A percentile compares a stretch with the other conserved stretches of the same genome.
Evolutionary conservation across 2,888 invertebrate species (phyloP).

Genomic region (Lycaena phlaeas): DNA sequence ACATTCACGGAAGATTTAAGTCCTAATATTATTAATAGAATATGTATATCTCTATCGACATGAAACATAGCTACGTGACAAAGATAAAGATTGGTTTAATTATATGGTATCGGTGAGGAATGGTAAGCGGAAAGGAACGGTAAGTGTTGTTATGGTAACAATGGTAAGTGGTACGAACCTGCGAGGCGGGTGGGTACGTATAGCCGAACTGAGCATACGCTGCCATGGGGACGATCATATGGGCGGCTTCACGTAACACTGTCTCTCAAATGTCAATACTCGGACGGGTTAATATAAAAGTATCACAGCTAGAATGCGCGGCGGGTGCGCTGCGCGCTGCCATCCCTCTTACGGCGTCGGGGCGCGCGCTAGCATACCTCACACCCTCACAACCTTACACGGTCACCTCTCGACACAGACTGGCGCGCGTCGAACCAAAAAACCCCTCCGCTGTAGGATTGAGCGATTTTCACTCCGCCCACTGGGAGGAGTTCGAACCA

Average conservation of each 20-base stretch:
- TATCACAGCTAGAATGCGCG: conserved; percentile 67
- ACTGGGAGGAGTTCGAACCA: conserved; percentile 35
- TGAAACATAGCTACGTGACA: too few relatives aligned
- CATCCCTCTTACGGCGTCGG: conserved; percentile 63
- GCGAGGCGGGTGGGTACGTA: conserved; percentile 92
- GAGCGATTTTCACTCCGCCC: conserved; percentile 50
- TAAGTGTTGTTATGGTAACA: not conserved
- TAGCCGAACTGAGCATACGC: conserved; percentile 95
- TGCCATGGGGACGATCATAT: conserved; percentile 75
- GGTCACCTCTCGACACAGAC: conserved; percentile 61
- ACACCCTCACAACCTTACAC: conserved; percentile 53
- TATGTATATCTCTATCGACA: too few relatives aligned
- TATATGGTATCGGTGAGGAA: too few relatives aligned
- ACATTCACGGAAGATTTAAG: too few relatives aligned
- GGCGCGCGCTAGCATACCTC: conserved; percentile 60
- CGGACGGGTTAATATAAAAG: conserved; percentile 47
- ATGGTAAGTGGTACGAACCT: conserved; percentile 83
- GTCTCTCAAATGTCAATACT: conserved; percentile 64
- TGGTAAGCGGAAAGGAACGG: too few relatives aligned
- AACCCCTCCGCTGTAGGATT: conserved; percentile 65
- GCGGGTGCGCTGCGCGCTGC: conserved; percentile 63
- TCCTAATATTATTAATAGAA: too few relatives aligned
- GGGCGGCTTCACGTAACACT: conserved; percentile 70
- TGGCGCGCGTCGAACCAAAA: conserved; percentile 62
- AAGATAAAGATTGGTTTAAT: too few relatives aligned